Conservation (phyloP, 2,113 vertebrate species). For the Sclerurus mexicanus region DNA sequence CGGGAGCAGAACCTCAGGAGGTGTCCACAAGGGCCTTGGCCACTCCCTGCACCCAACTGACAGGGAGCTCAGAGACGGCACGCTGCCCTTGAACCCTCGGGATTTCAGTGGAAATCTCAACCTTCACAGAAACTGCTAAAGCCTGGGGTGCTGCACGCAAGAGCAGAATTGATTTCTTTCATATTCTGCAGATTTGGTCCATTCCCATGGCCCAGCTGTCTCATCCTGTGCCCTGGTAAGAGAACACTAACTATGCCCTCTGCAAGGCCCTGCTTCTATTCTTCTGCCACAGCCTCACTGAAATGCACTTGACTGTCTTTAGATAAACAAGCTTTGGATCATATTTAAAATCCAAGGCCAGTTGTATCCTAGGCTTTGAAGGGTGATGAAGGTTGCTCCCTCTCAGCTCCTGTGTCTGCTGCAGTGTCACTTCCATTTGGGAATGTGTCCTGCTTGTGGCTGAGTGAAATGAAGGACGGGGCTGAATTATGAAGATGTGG, state of each 20-base stretch:
- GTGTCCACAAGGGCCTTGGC: not conserved
- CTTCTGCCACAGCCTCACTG: not conserved
- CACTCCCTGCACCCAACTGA: not conserved
- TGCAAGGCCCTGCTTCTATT: not conserved
- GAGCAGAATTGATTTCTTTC: not conserved
- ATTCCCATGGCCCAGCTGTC: not conserved
- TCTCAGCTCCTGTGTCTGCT: not conserved
- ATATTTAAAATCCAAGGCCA: not conserved
- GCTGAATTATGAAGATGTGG: not conserved
- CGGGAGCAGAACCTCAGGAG: not conserved
- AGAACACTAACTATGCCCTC: not conserved
- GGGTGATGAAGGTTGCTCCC: not conserved
- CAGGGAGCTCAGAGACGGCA: not conserved
- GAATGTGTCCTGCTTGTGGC: not conserved
- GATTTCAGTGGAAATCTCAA: not conserved
- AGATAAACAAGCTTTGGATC: not conserved
- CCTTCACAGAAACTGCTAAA: not conserved
- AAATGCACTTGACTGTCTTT: not conserved
- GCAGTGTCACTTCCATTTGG: not conserved
- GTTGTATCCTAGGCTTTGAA: not conserved
- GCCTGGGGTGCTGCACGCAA: not conserved
- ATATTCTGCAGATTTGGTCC: not conserved
- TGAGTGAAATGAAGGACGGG: not conserved
- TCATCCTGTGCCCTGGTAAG: not conserved
- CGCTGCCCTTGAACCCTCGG: rapidly evolving